Percentiles rank a stretch among this genome's conserved stretches.
These are phyloP conservation scores for Mythimna lalbum DNA, from an alignment of 2,888 invertebrate genomes.

Conservation along the genomic window DNA sequence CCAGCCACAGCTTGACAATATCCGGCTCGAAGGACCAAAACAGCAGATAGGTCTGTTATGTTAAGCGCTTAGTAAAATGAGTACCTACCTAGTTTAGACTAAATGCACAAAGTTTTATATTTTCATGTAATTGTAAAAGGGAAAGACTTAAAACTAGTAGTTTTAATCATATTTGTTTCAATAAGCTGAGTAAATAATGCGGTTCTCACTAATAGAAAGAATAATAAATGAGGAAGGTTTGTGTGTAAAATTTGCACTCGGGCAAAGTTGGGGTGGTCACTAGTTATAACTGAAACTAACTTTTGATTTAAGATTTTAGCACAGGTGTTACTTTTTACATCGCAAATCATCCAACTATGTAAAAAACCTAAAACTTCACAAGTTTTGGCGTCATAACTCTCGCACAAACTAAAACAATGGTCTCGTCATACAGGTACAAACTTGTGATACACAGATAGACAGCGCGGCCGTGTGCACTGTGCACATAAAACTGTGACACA, in stretches of 20 bases:
- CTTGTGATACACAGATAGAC: constrained; percentile 9
- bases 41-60: background rate
- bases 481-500: background rate
- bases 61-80: no score
- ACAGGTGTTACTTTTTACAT: background rate
- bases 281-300: background rate
- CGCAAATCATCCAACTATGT: background rate
- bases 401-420: constrained; percentile 21
- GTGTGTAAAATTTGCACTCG: no score
- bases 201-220: no score
- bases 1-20: background rate
- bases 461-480: background rate
- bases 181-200: no score
- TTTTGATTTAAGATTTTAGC: background rate
- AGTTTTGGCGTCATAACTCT: constrained; percentile 4
- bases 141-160: background rate
- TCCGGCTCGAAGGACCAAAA: background rate
- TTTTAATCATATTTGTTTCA: background rate
- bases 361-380: background rate
- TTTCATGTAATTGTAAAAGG: background rate
- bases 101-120: background rate
- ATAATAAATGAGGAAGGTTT: no score
- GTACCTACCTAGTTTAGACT: no score
- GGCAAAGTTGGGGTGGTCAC: no score
- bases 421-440: constrained; percentile 1